Base-by-base conservation (phyloP, 2,888 invertebrate genomes). In the Eremobia ochroleuca region DNA sequence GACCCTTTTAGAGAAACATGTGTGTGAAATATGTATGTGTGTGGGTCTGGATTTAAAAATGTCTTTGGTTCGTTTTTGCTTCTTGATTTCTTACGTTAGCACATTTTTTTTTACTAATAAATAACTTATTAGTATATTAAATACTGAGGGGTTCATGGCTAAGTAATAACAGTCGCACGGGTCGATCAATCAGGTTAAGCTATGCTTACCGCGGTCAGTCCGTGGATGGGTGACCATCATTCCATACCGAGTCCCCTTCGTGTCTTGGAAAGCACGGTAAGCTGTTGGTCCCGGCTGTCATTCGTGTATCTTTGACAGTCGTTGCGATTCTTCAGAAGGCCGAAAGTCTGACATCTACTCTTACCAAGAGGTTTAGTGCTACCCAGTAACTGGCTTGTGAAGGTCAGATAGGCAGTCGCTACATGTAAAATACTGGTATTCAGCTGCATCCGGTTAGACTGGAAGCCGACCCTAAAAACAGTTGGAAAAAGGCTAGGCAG, bases 1-100 rank as follows among this genome's bases (percentile, higher is more conserved):
- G 15, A 52, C 9, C 40, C 59, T 75, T 76, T 73, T n/a, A 70
- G 58, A 74, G 55, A 76, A 76, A 31, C 43, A 49, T 13, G 34
- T 73, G 28, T n/a, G n/a, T n/a, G n/a, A n/a, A n/a, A n/a, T n/a
- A n/a, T n/a, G n/a, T n/a, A n/a, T n/a, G n/a, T n/a, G n/a, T n/a
- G n/a, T n/a, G 55, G 18, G 43, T 40, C 69, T 76, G 49, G 8
- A 59, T 74, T 74, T 66, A 21, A 61, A 62, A 62, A 46, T 58
- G 0, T 37, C 0, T 46, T 68, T 72, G 31, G 43, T 61, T 64
- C 6, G 34, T 13, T n/a, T 61, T 9, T n/a, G 18, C 6, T 25
- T 62, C 13, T 31, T 25, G 6, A 18, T 4, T 61, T 52, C 15
- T 31, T 2, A 34, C 11, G 8, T 28, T 9, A 18, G 13, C 25